Conservation (phyloP, 2,797 vertebrate species). For the Liparis tanakae region DNA sequence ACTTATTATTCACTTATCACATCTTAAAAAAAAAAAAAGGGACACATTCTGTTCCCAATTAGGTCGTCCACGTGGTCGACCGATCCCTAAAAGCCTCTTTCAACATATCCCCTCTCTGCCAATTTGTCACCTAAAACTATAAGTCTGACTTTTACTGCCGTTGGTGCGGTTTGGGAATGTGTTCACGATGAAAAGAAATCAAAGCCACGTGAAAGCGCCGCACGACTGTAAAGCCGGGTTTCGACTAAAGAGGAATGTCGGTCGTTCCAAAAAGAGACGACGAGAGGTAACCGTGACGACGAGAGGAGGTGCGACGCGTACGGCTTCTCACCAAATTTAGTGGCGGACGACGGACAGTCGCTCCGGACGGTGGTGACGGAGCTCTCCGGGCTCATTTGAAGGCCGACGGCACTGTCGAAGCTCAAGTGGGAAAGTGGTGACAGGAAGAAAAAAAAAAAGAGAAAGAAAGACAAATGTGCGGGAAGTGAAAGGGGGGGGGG, state of each 20-base stretch:
- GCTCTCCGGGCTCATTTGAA: conserved; percentile 84
- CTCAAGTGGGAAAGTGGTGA: conserved; percentile 68
- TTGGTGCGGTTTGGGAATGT: conserved; percentile 56
- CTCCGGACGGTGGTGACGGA: conserved; percentile 85
- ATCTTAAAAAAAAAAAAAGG: conserved; percentile 6
- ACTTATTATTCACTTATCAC: background rate
- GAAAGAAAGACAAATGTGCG: too few species aligned
- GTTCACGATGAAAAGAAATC: conserved; percentile 63
- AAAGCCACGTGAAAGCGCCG: conserved; percentile 54
- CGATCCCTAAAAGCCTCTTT: conserved; percentile 54
- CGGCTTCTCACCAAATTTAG: conserved; percentile 89
- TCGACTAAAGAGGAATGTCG: conserved; percentile 41
- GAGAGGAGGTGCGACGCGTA: background rate
- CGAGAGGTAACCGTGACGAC: conserved; percentile 15
- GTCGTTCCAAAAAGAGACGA: conserved; percentile 21
- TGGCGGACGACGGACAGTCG: conserved; percentile 84
- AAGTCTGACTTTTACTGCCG: conserved; percentile 51
- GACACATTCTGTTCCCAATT: conserved; percentile 42
- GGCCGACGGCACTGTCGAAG: conserved; percentile 88
- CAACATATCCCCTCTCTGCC: conserved; percentile 55
- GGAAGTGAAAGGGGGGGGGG: conserved; percentile 22
- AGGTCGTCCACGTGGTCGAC: conserved; percentile 50
- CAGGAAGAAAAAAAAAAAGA: too few species aligned
- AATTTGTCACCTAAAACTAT: conserved; percentile 62
- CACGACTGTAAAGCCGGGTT: conserved; percentile 38